Percentiles rank a stretch among this genome's conserved stretches.
Evolutionary conservation across 2,113 vertebrate species (phyloP).

Genomic region (Clarias magur): DNA sequence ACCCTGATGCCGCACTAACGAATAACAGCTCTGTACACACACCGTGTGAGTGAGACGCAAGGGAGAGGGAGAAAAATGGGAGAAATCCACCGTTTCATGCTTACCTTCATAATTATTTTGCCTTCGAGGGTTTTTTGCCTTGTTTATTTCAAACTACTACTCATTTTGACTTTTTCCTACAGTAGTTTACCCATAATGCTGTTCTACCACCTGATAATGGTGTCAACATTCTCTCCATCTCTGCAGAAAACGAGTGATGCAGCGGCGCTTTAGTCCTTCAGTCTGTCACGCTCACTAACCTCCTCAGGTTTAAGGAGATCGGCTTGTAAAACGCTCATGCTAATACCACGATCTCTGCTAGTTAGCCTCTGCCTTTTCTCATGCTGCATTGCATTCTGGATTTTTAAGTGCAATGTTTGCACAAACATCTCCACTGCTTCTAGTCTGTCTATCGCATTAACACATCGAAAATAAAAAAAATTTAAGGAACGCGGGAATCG

Average conservation of each 20-base stretch:
- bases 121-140: no score
- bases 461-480: no score
- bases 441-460: no score
- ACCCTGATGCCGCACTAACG: constrained; percentile 50
- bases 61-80: not conserved
- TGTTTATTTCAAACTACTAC: not conserved
- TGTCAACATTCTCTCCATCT: not conserved
- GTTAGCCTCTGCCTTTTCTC: not conserved
- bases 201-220: not conserved
- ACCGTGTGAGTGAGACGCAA: not conserved
- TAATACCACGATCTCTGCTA: no score
- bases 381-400: not conserved
- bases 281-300: not conserved
- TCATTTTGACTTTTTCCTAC: not conserved
- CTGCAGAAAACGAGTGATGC: not conserved
- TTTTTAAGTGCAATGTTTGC: not conserved
- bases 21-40: constrained; percentile 21
- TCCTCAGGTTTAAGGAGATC: no score
- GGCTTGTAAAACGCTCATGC: no score
- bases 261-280: not conserved
- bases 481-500: no score
- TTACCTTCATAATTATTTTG: not conserved
- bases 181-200: not conserved
- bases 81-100: not conserved
- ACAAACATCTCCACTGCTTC: no score